Evolutionary conservation across 2,888 invertebrate genomes (phyloP).

Genomic region (Sesia apiformis): DNA sequence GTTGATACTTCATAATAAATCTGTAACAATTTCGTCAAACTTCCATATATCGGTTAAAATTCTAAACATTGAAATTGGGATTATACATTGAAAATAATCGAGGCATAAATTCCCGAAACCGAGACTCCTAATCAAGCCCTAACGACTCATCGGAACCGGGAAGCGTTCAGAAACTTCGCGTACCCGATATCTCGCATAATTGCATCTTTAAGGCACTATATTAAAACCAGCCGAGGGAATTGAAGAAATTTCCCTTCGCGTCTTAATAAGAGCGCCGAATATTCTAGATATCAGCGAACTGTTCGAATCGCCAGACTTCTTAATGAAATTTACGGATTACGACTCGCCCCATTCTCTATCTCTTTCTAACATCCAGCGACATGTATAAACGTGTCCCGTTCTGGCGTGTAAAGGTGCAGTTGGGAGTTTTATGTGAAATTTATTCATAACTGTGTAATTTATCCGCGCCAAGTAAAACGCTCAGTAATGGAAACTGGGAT

Average conservation of each 20-base stretch:
- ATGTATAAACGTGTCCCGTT: constrained; percentile 36
- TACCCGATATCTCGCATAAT: constrained; percentile 39
- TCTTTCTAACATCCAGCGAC: constrained; percentile 21
- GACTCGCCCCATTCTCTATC: constrained; percentile 35
- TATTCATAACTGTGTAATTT: constrained; percentile 76
- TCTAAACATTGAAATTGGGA: no score
- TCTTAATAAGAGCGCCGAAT: constrained; percentile 61
- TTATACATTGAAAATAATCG: background rate
- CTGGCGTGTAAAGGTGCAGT: constrained; percentile 66
- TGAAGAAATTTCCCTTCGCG: constrained; percentile 49
- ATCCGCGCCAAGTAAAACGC: constrained; percentile 66
- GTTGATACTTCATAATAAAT: no score
- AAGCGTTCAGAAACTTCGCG: constrained; percentile 18
- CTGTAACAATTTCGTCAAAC: no score
- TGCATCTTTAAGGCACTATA: constrained; percentile 44
- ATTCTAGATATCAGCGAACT: constrained; percentile 66
- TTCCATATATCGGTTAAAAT: no score
- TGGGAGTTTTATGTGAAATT: constrained; percentile 73
- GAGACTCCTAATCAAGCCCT: constrained; percentile 25
- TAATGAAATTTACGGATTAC: constrained; percentile 74
- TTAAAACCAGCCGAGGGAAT: constrained; percentile 49
- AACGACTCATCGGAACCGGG: constrained; percentile 26
- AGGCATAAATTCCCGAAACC: constrained; percentile 6
- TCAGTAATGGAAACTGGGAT: constrained; percentile 53
- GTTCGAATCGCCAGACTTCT: constrained; percentile 65